These are phyloP conservation scores for Trichacis sp. DNA, from an alignment of 2,888 invertebrate genomes.

Conservation along the genomic window DNA sequence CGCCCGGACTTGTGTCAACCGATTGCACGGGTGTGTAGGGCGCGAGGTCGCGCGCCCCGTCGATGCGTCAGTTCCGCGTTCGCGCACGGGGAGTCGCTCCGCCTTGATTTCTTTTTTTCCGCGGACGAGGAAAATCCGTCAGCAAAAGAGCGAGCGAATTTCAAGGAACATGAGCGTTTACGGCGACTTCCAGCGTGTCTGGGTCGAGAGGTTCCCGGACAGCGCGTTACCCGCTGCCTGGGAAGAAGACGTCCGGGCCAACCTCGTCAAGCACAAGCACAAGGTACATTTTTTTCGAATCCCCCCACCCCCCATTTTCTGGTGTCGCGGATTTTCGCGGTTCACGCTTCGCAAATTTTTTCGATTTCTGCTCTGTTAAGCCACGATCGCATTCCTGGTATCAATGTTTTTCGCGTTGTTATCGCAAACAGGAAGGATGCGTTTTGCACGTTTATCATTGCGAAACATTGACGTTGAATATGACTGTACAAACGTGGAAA, in stretches of 20 bases:
- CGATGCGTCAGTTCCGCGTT: neutral
- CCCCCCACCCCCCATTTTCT: neutral
- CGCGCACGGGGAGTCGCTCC: neutral
- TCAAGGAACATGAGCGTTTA: conserved; percentile 79
- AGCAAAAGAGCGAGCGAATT: conserved; percentile 4
- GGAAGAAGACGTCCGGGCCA: conserved; percentile 93
- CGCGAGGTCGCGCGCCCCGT: neutral
- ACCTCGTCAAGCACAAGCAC: conserved; percentile 89
- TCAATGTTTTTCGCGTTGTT: neutral
- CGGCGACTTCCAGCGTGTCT: conserved; percentile 91
- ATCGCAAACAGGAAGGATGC: conserved; percentile 9
- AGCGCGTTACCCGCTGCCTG: conserved; percentile 91
- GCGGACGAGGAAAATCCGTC: no score
- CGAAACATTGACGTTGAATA: neutral
- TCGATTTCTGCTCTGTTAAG: neutral
- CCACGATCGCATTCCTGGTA: neutral
- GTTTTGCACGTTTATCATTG: conserved; percentile 7
- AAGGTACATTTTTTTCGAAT: conserved; percentile 71
- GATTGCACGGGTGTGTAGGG: no score
- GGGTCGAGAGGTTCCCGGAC: conserved; percentile 91
- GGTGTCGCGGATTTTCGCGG: neutral
- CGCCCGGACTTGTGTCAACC: no score
- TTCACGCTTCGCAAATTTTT: neutral
- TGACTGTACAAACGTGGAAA: neutral
- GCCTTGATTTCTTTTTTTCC: no score